Percentiles rank a stretch among this genome's conserved stretches.
These are phyloP conservation scores for Ophion costatus DNA, from an alignment of 2,888 invertebrate genomes.

Conservation along the genomic window DNA sequence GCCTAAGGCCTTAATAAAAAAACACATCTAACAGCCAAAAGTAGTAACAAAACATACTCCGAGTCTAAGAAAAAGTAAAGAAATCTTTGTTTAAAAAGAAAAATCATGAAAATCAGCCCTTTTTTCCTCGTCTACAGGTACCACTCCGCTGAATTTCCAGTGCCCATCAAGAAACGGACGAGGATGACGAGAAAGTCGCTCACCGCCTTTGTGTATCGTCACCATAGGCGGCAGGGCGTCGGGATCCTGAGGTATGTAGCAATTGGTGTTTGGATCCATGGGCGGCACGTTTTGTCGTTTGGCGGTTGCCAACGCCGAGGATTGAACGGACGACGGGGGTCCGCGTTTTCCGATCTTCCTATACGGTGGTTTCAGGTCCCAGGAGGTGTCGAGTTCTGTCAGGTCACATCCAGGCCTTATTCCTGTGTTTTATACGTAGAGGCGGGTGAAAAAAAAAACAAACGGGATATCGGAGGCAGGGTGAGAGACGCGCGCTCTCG, in stretches of 20 bases:
- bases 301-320: slow-evolving; percentile 69
- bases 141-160: too few species aligned
- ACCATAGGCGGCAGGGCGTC: slow-evolving; percentile 86
- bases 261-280: slow-evolving; percentile 85
- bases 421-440: slow-evolving; percentile 82
- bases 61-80: too few species aligned
- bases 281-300: slow-evolving; percentile 82
- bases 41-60: too few species aligned
- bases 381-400: slow-evolving; percentile 90
- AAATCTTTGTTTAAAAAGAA: too few species aligned
- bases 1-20: too few species aligned
- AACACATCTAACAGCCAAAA: too few species aligned
- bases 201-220: slow-evolving; percentile 85
- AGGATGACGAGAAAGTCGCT: slow-evolving; percentile 56
- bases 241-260: slow-evolving; percentile 85
- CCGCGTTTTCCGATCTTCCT: slow-evolving; percentile 79
- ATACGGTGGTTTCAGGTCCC: slow-evolving; percentile 84
- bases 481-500: slow-evolving; percentile 46
- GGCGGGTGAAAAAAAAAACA: slow-evolving; percentile 79
- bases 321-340: slow-evolving; percentile 77
- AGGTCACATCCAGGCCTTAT: slow-evolving; percentile 94
- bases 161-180: not conserved
- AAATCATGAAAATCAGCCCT: too few species aligned
- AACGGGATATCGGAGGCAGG: slow-evolving; percentile 75
- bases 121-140: too few species aligned